Evolutionary conservation across 1,140 invertebrate species (phyloP), one percentile per base, ranked within the genome.

Genomic region (Papilio machaon): DNA sequence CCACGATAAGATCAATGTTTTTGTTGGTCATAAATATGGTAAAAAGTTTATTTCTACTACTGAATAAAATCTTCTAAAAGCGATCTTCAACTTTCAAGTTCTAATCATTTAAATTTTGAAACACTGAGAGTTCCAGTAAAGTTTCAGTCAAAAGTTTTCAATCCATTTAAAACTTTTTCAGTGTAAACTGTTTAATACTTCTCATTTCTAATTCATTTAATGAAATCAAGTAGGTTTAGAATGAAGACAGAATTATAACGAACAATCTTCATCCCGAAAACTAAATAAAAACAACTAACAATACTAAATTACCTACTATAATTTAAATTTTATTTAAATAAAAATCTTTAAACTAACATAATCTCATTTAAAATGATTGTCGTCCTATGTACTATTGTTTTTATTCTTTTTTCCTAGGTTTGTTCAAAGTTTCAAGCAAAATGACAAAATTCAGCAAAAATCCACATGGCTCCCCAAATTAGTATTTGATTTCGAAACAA

Each of bases 361-460:
- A 54, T 52, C 64, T 60, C 49, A 80, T 54, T 60, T n/a, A 49
- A 54, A 19, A 73, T 73, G 58, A 46, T 73, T 23, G 15, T 47
- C 2, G 23, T 75, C 9, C 23, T 80, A 30, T 60, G 5, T 58
- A 35, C 30, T 15, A 23, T 77, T 75, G 43, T 30, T 64, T 19
- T 83, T 82, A 83, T 85, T 87, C 82, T 86, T 91, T 90, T 88
- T 93, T 89, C 91, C 58, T 93, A 94, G 93, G 93, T 93, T 87
- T 92, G 85, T 91, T 93, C 91, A 94, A 93, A 90, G 90, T 87
- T 82, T 90, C 91, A 81, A 87, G 87, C 86, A 91, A 91, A 90
- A 87, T 89, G 19, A 89, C 91, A 91, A 94, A 94, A 91, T 90
- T 92, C 87, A 90, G 81, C 86, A 93, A 91, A 92, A 92, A 93